Evolutionary conservation across 2,888 invertebrate species (phyloP).

Genomic region (Andricus curvator): DNA sequence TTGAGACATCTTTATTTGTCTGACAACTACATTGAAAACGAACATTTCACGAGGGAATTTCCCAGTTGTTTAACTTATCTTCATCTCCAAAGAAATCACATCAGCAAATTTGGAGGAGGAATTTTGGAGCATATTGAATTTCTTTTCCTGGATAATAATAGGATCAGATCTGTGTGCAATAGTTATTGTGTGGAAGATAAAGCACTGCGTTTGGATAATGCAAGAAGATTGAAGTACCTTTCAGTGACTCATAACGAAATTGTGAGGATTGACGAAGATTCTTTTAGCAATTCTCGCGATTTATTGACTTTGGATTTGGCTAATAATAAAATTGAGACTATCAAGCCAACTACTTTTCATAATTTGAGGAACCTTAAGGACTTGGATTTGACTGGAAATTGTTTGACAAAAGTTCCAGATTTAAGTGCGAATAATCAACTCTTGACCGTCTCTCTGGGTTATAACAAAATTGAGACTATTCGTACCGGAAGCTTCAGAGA

Average conservation of each 20-base stretch:
- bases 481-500: constrained; percentile 53
- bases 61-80: constrained; percentile 64
- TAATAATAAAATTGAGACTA: constrained; percentile 58
- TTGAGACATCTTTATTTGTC: constrained; percentile 67
- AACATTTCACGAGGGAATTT: constrained; percentile 58
- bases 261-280: constrained; percentile 56
- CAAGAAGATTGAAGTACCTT: constrained; percentile 59
- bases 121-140: constrained; percentile 57
- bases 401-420: constrained; percentile 56
- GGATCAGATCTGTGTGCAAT: constrained; percentile 61
- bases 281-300: constrained; percentile 60
- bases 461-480: constrained; percentile 61
- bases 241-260: constrained; percentile 64
- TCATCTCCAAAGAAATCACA: constrained; percentile 64
- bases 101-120: constrained; percentile 57
- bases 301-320: constrained; percentile 62
- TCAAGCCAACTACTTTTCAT: constrained; percentile 58
- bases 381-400: constrained; percentile 62
- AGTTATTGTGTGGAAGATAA: constrained; percentile 58
- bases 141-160: constrained; percentile 64
- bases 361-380: constrained; percentile 54
- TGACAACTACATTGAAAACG: constrained; percentile 62
- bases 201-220: constrained; percentile 53
- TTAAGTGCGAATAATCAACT: constrained; percentile 52
- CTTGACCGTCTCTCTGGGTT: constrained; percentile 59